phyloP scores from a whole-genome alignment of 2,797 vertebrate species.

The Molossus molossus region DNA sequence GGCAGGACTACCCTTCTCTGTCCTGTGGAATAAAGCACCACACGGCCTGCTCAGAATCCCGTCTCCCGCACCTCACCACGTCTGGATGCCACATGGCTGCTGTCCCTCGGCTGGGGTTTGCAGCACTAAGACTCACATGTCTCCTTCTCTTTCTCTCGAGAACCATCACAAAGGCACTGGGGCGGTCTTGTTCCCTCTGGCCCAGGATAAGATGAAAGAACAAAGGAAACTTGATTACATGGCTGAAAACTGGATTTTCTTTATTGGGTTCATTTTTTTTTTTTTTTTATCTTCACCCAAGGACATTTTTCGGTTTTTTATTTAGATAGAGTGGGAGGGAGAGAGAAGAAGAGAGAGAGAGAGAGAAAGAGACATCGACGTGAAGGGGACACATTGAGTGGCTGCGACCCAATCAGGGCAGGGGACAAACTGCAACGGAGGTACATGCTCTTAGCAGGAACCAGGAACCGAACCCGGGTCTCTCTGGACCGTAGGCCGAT shows the following conservation, averaged over 20 bases:
- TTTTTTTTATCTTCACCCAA: too few relatives aligned
- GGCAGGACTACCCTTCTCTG: accelerated
- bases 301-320: too few relatives aligned
- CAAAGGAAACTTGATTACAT: constrained; percentile 82
- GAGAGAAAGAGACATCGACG: too few relatives aligned
- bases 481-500: too few relatives aligned
- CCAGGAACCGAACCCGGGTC: too few relatives aligned
- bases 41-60: background rate
- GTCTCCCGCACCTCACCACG: background rate
- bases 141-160: constrained; percentile 64
- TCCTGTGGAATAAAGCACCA: background rate
- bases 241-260: constrained; percentile 79
- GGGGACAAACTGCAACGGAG: too few relatives aligned
- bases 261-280: constrained; percentile 82
- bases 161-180: constrained; percentile 70
- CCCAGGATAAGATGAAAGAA: constrained; percentile 82
- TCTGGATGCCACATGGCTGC: background rate
- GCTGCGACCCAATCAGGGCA: too few relatives aligned
- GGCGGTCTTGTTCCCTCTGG: constrained; percentile 76
- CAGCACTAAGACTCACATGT: constrained; percentile 78
- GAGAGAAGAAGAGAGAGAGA: too few relatives aligned
- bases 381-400: too few relatives aligned
- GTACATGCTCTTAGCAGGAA: too few relatives aligned
- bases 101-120: constrained; percentile 47
- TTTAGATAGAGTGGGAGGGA: too few relatives aligned